Evolutionary conservation across 2,797 vertebrate species (phyloP), one percentile per base, ranked within the genome.

Genomic region (Coregonus ussuriensis): DNA sequence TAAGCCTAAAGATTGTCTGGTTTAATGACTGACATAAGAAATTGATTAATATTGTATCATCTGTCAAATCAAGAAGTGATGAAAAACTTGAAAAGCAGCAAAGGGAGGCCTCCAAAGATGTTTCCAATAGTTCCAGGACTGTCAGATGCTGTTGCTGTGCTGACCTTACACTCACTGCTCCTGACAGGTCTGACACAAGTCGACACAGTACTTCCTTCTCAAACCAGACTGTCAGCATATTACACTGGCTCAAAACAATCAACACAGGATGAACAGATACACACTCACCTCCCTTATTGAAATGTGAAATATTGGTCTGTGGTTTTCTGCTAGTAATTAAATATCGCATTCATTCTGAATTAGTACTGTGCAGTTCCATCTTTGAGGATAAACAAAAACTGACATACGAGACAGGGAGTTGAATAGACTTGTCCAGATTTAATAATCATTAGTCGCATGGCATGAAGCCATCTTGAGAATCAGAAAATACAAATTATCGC

Each of bases 141-240:
- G 83, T 79, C 73, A 47, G 14, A 29, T 80, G 71, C 21, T 63
- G 71, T 75, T 77, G 75, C 83, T 79, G 54, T 83, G 82, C 76
- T 84, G 81, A 86, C 75, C 66, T 65, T 72, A 78, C 13, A 80
- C 41, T 18, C 31, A 47, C 2, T 47, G 41, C 18, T 66, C 53
- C 75, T 79, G 74, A 84, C 78, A 85, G 76, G 74, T 80, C 82
- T 74, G 71, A 82, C 70, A 66, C 63, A 71, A 75, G 47, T 73
- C 25, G 21, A 76, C 65, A 76, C 68, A 79, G 78, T 71, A 21
- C 79, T 83, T 84, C 25, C 63, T 51, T 79, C 56, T 81, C 31
- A 71, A 76, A 31, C 67, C 13, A 72, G 31, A 76, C 18, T 75
- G 11, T 72, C 70, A 72, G 69, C 63, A 74, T 4, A 31, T 33